Conservation (phyloP, 2,113 vertebrate genomes). For the Cephalopholis sonnerati region DNA sequence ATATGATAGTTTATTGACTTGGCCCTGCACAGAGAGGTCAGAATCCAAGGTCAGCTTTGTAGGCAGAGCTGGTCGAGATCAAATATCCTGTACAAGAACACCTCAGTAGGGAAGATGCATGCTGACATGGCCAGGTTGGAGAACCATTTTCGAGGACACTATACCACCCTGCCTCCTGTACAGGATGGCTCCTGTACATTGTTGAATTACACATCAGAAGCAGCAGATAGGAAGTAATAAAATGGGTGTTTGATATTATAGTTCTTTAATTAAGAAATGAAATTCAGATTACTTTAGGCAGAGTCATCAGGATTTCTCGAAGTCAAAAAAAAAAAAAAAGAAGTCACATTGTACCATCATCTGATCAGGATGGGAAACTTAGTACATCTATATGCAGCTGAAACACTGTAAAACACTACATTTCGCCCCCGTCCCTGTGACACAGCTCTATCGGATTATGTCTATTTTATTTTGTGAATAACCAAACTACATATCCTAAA, state of each 20-base stretch:
- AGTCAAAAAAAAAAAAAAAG: background rate
- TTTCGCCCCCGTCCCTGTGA: background rate
- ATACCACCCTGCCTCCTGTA: background rate
- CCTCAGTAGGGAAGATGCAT: background rate
- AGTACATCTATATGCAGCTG: background rate
- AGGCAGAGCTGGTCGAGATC: slow-evolving; percentile 15
- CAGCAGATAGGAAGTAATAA: background rate
- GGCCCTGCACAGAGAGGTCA: slow-evolving; percentile 13
- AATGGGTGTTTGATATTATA: background rate
- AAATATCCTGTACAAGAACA: slow-evolving; percentile 14
- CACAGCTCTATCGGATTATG: background rate
- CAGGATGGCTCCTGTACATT: background rate
- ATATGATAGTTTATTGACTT: slow-evolving; percentile 13
- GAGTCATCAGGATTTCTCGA: background rate
- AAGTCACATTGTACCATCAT: background rate
- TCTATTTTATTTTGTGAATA: slow-evolving; percentile 15
- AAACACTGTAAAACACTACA: background rate
- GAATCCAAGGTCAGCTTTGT: slow-evolving; percentile 17
- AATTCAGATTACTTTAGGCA: background rate
- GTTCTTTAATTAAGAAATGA: background rate
- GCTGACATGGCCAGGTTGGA: background rate
- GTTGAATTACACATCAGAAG: background rate
- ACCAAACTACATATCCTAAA: slow-evolving; percentile 1
- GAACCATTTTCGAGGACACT: background rate
- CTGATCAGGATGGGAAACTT: background rate